Conservation (phyloP, 2,888 invertebrate species). For the Drosophila aldrichi region DNA sequence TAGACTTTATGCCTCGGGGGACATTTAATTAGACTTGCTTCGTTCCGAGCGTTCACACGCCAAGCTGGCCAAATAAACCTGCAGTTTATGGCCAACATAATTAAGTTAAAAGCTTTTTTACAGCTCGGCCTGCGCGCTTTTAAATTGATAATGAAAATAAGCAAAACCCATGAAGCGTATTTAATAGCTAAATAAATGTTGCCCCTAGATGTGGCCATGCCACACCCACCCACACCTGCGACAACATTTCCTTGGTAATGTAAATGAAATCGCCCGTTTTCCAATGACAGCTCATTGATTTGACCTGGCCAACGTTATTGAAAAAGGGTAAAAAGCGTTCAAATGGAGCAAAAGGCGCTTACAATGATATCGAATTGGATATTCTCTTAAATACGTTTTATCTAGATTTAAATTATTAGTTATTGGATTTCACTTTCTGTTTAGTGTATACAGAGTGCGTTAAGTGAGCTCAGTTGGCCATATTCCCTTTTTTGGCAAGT, state of each 20-base stretch:
- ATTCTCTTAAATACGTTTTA: constrained; percentile 4
- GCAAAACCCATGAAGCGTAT: constrained; percentile 73
- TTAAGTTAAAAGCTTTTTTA: constrained; percentile 81
- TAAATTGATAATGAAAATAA: constrained; percentile 79
- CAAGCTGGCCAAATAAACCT: constrained; percentile 74
- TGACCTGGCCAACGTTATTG: constrained; percentile 42
- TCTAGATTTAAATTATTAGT: not conserved
- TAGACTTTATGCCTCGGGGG: constrained; percentile 62
- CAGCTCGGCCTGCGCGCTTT: constrained; percentile 54
- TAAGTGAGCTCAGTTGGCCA: not conserved
- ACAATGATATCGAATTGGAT: not conserved
- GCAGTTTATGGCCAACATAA: constrained; percentile 81
- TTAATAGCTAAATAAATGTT: constrained; percentile 77
- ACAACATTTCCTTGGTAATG: constrained; percentile 31
- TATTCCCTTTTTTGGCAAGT: constrained; percentile 21
- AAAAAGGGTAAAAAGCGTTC: constrained; percentile 34
- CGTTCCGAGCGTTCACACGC: constrained; percentile 65
- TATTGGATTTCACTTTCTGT: too few relatives aligned
- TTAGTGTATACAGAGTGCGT: not conserved
- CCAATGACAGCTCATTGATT: constrained; percentile 61
- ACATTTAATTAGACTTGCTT: constrained; percentile 75
- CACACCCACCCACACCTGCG: constrained; percentile 64
- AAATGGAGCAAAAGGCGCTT: not conserved
- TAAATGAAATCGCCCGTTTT: constrained; percentile 46
- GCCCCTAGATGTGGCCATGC: constrained; percentile 44